A percentile compares a stretch with the other conserved stretches of the same genome.
Conservation (phyloP, 2,113 vertebrate genomes). For the Heloderma charlesbogerti region DNA sequence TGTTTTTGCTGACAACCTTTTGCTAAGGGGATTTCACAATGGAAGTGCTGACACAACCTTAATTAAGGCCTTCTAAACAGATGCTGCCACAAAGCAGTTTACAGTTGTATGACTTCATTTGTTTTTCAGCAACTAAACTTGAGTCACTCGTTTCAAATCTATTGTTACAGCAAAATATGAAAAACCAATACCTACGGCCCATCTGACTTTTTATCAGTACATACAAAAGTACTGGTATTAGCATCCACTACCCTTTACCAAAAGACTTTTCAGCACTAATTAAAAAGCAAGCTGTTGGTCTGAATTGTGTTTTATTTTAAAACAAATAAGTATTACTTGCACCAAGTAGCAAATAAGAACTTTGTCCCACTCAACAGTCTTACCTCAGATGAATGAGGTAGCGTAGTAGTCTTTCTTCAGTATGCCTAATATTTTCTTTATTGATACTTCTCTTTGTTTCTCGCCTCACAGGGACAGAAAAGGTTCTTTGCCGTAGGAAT, state of each 20-base stretch:
- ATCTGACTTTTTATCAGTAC: not conserved
- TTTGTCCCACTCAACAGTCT: not conserved
- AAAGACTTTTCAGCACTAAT: not conserved
- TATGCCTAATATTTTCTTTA: slow-evolving; percentile 83
- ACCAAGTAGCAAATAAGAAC: not conserved
- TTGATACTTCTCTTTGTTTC: slow-evolving; percentile 85
- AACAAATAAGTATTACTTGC: not conserved
- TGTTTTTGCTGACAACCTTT: slow-evolving; percentile 62
- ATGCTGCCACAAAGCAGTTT: slow-evolving; percentile 60
- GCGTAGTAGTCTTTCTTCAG: slow-evolving; percentile 92
- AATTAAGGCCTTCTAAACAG: slow-evolving; percentile 64
- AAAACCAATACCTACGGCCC: not conserved
- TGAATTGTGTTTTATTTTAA: slow-evolving; percentile 15
- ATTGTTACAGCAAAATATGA: slow-evolving; percentile 28
- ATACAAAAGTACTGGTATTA: not conserved
- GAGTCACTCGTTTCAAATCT: slow-evolving; percentile 43
- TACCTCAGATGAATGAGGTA: slow-evolving; percentile 99
- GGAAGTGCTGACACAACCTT: slow-evolving; percentile 57
- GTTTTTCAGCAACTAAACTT: slow-evolving; percentile 44
- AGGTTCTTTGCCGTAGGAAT: slow-evolving; percentile 98
- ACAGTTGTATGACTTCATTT: slow-evolving; percentile 55
- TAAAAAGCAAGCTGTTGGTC: slow-evolving; percentile 16
- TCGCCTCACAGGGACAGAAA: slow-evolving; percentile 95
- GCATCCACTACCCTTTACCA: not conserved
- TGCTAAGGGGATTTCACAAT: slow-evolving; percentile 62